Percentiles rank a stretch among this genome's conserved stretches.
These are phyloP conservation scores for Agonopterix alstromeriana DNA, from an alignment of 2,888 invertebrate species.

Conservation along the genomic window DNA sequence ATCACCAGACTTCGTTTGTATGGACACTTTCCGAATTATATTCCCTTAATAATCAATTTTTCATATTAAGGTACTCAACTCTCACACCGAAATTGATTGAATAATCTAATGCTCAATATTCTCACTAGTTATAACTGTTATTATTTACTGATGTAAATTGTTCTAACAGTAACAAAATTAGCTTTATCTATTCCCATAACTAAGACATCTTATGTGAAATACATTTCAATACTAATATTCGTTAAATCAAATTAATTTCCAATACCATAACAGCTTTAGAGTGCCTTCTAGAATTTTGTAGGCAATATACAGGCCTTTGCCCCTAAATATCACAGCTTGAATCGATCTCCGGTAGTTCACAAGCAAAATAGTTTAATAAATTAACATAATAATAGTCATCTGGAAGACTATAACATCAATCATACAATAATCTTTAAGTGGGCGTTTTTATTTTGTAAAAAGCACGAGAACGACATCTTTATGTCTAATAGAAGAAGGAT, in stretches of 20 bases:
- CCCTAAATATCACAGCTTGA: slow-evolving; percentile 1
- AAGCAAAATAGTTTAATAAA: not conserved
- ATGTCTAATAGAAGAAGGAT: slow-evolving; percentile 9
- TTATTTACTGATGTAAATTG: too few relatives aligned
- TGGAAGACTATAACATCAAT: slow-evolving; percentile 13
- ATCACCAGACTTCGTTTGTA: too few relatives aligned
- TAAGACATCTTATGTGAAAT: too few relatives aligned
- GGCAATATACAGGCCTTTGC: not conserved
- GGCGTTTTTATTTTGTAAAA: slow-evolving; percentile 15
- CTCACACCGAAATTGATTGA: too few relatives aligned
- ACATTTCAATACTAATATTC: not conserved
- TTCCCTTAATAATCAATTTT: too few relatives aligned
- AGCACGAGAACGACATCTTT: slow-evolving; percentile 15
- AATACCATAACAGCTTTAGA: not conserved
- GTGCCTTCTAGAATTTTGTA: not conserved
- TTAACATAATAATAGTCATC: slow-evolving; percentile 8
- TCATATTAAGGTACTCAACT: too few relatives aligned
- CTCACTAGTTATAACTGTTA: too few relatives aligned
- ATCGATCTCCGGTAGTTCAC: not conserved
- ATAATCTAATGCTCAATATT: too few relatives aligned
- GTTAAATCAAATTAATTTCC: not conserved
- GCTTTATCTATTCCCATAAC: too few relatives aligned
- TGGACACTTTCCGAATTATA: too few relatives aligned
- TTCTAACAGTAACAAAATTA: too few relatives aligned
- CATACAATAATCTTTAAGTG: slow-evolving; percentile 10